Evolutionary conservation across 2,113 vertebrate genomes (phyloP), one percentile per base, ranked within the genome.

Genomic region (Psittacula cyanocephala): DNA sequence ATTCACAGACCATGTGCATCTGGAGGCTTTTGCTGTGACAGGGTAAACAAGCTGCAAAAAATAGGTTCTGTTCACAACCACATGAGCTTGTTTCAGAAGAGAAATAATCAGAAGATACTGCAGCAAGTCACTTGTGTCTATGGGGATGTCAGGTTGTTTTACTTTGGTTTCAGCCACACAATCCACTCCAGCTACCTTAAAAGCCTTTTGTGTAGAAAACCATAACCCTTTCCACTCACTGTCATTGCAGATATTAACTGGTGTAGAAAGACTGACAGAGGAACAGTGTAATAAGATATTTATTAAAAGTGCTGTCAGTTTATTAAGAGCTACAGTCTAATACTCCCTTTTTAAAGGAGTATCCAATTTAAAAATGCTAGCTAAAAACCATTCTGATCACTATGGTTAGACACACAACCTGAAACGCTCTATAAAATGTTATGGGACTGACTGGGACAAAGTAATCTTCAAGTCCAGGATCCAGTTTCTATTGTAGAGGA

Each of bases 221-320:
- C 35, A 7, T 59, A 35, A 59, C 22, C 57, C 57, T 35, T 59
- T 53, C n/a, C 5, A 63, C 12, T n/a, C 46, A 74, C 27, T 76
- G 14, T 53, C 77, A 74, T 46, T 78, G 47, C 25, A 81, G 16
- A 28, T 68, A 86, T 88, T 91, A 89, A 90, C 17, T 20, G 22
- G 39, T 95, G 39, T 75, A 92, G 29, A 78, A 93, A 95, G 43
- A 93, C 35, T 47, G 76, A 86, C 43, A 94, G 28, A 86, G 15
- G 27, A 75, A 78, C 1, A 17, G 89, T 67, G 44, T 86, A 68
- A 33, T 53, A 97, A 97, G 85, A 63, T 37, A 62, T 98, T 98
- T 98, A 98, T 98, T 98, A 97, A 96, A 98, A 97, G 86, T 95
- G 91, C 95, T 92, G 53, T 81, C 79, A 93, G 33, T 74, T 96